Conservation (phyloP, 2,113 vertebrate genomes). For the Hemiprocne comata region DNA sequence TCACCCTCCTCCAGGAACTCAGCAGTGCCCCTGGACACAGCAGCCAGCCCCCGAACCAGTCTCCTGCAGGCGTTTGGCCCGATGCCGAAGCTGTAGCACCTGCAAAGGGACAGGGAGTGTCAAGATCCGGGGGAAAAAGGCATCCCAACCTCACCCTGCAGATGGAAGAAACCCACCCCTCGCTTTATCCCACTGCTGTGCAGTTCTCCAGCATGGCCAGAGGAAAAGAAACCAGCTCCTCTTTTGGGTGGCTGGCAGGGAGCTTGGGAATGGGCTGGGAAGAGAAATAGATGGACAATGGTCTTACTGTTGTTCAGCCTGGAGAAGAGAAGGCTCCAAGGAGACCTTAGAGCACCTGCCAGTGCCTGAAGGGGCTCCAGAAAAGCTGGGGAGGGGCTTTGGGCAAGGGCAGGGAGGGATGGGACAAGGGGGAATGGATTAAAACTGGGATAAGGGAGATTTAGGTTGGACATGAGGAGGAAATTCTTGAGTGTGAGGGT, state of each 20-base stretch:
- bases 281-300: too few species aligned
- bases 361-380: too few species aligned
- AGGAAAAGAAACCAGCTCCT: background rate
- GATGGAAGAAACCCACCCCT: background rate
- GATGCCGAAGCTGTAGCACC: slow-evolving; percentile 94
- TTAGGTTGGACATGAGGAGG: too few species aligned
- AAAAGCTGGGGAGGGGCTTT: too few species aligned
- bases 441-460: too few species aligned
- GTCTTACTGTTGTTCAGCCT: too few species aligned
- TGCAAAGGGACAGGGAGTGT: slow-evolving; percentile 44
- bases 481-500: too few species aligned
- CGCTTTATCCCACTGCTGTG: background rate
- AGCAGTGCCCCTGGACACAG: slow-evolving; percentile 86
- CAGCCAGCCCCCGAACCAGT: slow-evolving; percentile 84
- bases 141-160: background rate
- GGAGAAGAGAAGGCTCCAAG: too few species aligned
- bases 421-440: too few species aligned
- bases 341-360: too few species aligned
- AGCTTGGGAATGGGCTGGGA: background rate
- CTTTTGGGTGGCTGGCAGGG: background rate
- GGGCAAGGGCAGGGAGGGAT: too few species aligned
- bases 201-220: too few species aligned
- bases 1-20: slow-evolving; percentile 90
- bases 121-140: background rate
- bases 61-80: slow-evolving; percentile 86